Conservation (phyloP, 2,888 invertebrate species). For the Lymantria dispar region DNA sequence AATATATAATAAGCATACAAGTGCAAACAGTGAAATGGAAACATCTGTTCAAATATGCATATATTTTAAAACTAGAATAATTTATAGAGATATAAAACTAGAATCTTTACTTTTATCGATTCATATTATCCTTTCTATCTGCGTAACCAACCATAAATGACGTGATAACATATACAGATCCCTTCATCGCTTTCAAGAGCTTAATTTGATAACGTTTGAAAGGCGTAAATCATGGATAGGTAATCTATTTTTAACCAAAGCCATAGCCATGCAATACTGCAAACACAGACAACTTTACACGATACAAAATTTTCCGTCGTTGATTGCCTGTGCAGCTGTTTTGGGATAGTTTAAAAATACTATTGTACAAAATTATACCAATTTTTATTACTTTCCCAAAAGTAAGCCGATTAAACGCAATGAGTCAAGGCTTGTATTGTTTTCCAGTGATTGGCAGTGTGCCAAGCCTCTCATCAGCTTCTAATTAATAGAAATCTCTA, state of each 20-base stretch:
- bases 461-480: constrained; percentile 44
- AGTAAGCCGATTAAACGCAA: constrained; percentile 61
- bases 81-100: no score
- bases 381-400: constrained; percentile 62
- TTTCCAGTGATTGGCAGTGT: constrained; percentile 48
- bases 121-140: no score
- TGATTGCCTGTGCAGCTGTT: constrained; percentile 30
- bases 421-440: constrained; percentile 58
- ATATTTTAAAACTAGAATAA: no score
- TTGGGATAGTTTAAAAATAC: constrained; percentile 45
- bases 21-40: no score
- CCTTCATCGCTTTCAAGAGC: constrained; percentile 6
- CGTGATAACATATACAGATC: constrained; percentile 7
- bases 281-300: constrained; percentile 5
- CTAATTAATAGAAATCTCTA: constrained; percentile 45
- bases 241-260: constrained; percentile 18
- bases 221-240: constrained; percentile 9
- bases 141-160: background rate
- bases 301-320: constrained; percentile 21
- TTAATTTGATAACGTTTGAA: constrained; percentile 17
- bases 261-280: background rate
- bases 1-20: no score
- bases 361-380: constrained; percentile 46
- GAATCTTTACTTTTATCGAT: no score
- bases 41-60: no score